Evolutionary conservation across 2,888 invertebrate species (phyloP).

Genomic region (Morpho deidamia): DNA sequence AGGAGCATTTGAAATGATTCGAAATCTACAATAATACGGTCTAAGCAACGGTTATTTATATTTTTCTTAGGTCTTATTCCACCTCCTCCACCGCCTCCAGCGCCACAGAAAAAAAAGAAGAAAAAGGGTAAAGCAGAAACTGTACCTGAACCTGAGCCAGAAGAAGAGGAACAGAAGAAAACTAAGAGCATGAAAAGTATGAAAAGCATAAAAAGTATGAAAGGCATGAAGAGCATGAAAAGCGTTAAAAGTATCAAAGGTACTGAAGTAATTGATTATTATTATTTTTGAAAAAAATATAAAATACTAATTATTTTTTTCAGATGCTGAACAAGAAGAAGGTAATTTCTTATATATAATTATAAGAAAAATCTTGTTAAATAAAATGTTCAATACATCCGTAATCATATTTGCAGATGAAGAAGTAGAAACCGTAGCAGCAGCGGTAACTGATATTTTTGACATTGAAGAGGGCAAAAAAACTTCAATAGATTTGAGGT

Average conservation of each 20-base stretch:
- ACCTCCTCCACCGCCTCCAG: slow-evolving; percentile 59
- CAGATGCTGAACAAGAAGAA: slow-evolving; percentile 35
- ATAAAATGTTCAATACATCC: not conserved
- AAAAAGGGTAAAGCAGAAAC: slow-evolving; percentile 37
- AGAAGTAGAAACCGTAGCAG: slow-evolving; percentile 51
- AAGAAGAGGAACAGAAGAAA: slow-evolving; percentile 22
- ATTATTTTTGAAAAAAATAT: not conserved
- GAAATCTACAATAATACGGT: no score
- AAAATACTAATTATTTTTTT: slow-evolving; percentile 9
- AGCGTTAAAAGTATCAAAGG: slow-evolving; percentile 28
- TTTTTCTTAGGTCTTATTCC: slow-evolving; percentile 47
- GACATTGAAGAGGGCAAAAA: slow-evolving; percentile 42
- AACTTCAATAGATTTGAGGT: slow-evolving; percentile 37
- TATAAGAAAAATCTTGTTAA: not conserved
- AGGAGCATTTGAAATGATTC: no score
- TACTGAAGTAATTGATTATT: not conserved
- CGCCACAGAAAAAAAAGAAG: slow-evolving; percentile 49
- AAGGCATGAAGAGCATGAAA: slow-evolving; percentile 31
- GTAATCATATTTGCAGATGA: slow-evolving; percentile 26
- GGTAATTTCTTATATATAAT: slow-evolving; percentile 14
- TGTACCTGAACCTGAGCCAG: slow-evolving; percentile 24
- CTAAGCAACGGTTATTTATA: no score
- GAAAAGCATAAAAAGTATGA: slow-evolving; percentile 35
- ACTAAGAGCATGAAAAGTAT: slow-evolving; percentile 37
- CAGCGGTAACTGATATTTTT: slow-evolving; percentile 32